These are phyloP conservation scores for Zosterops borbonicus DNA, from an alignment of 2,113 vertebrate genomes.

Conservation along the genomic window DNA sequence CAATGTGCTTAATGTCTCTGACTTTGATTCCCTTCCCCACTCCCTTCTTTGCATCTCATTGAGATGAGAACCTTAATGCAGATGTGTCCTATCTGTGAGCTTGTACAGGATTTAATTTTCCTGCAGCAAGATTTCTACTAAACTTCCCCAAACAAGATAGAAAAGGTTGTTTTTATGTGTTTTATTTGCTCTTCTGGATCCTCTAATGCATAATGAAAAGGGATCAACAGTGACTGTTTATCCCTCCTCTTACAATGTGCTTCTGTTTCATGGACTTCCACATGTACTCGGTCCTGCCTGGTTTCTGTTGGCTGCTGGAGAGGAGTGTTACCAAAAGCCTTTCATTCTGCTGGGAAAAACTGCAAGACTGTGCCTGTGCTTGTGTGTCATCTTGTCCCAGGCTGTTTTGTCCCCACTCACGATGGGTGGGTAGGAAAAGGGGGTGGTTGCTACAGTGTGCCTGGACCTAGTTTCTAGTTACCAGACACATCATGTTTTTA, in stretches of 20 bases:
- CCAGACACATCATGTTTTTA: neutral
- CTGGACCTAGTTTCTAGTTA: neutral
- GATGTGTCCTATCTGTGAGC: fast-evolving
- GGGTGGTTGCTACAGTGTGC: fast-evolving
- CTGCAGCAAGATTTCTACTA: neutral
- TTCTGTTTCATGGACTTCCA: neutral
- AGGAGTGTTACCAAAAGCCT: neutral
- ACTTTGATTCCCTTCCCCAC: neutral
- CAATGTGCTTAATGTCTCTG: neutral
- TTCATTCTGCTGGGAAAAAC: neutral
- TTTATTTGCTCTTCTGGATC: neutral
- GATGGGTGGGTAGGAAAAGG: neutral
- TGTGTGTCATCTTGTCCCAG: neutral
- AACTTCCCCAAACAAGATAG: neutral
- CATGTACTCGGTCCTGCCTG: fast-evolving
- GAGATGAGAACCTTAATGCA: neutral
- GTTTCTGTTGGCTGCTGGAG: neutral
- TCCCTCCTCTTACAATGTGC: neutral
- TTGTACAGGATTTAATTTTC: fast-evolving
- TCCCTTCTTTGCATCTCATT: neutral
- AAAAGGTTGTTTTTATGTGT: neutral
- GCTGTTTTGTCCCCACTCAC: neutral
- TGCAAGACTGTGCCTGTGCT: neutral
- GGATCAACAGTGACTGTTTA: fast-evolving
- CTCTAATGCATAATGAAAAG: neutral